Percentiles rank a stretch among this genome's conserved stretches.
These are phyloP conservation scores for Diarsia dahlii DNA, from an alignment of 2,888 invertebrate species.

Conservation along the genomic window DNA sequence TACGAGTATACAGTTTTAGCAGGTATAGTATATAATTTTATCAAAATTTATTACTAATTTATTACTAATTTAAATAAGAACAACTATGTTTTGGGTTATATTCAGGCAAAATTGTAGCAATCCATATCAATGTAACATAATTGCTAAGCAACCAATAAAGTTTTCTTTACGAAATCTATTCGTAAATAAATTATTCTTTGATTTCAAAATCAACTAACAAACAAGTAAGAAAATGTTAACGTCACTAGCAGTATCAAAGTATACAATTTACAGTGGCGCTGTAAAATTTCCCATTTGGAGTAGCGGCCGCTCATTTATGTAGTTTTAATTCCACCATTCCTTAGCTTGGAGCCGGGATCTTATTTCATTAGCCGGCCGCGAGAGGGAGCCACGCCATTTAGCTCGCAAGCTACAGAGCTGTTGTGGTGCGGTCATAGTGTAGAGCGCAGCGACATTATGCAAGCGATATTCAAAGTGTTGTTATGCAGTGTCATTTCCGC, in stretches of 20 bases:
- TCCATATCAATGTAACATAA: no score
- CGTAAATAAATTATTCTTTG: background rate
- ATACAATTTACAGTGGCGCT: conserved; percentile 60
- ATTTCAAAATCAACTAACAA: conserved; percentile 12
- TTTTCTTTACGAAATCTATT: background rate
- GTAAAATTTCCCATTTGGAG: conserved; percentile 82
- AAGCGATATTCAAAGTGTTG: conserved; percentile 8
- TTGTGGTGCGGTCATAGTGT: conserved; percentile 49
- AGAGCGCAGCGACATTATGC: conserved; percentile 43
- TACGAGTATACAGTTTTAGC: background rate
- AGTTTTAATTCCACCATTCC: conserved; percentile 90
- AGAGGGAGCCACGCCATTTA: conserved; percentile 85
- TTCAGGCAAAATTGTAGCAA: background rate
- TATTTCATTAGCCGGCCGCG: conserved; percentile 89
- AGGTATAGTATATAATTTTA: background rate
- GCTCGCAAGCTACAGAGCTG: conserved; percentile 81
- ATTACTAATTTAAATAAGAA: background rate
- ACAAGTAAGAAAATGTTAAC: conserved; percentile 54
- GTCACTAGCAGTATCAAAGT: conserved; percentile 52
- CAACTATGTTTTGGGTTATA: background rate
- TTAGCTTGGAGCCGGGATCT: conserved; percentile 88
- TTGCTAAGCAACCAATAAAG: background rate
- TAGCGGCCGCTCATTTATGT: conserved; percentile 87
- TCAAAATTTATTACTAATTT: no score
- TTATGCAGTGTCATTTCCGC: conserved; percentile 74